These are phyloP conservation scores for Pholis gunnellus DNA, from an alignment of 2,113 vertebrate genomes.

Conservation along the genomic window DNA sequence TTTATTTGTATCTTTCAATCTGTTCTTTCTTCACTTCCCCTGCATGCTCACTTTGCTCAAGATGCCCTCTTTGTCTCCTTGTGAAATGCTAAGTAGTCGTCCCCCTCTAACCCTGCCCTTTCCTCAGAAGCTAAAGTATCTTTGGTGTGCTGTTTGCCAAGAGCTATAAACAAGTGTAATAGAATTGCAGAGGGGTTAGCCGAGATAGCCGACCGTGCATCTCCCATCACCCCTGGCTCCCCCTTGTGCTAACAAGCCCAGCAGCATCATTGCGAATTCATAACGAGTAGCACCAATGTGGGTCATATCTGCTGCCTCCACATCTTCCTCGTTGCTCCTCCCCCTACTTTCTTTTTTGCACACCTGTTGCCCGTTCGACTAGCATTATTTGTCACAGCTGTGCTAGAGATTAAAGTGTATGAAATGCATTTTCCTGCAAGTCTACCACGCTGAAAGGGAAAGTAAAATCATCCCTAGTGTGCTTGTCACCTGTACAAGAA, in stretches of 20 bases:
- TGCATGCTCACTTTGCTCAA: conserved; percentile 53
- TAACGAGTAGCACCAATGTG: conserved; percentile 72
- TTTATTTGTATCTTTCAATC: conserved; percentile 58
- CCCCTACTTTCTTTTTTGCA: conserved; percentile 5
- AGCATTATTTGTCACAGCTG: conserved; percentile 12
- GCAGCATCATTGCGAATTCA: conserved; percentile 76
- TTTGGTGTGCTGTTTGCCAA: conserved; percentile 78
- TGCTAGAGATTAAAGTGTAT: not conserved
- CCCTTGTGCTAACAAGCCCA: conserved; percentile 78
- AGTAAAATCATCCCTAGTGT: conserved; percentile 24
- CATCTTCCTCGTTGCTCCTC: conserved; percentile 20
- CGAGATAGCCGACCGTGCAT: conserved; percentile 69
- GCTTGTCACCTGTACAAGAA: conserved; percentile 34
- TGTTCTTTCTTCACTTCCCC: conserved; percentile 40
- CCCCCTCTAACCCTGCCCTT: conserved; percentile 70
- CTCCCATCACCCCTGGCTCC: conserved; percentile 69
- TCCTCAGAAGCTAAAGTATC: conserved; percentile 71
- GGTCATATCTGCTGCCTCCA: conserved; percentile 70
- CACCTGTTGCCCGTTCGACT: conserved; percentile 49
- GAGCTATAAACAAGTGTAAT: conserved; percentile 82
- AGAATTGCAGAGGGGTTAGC: conserved; percentile 79
- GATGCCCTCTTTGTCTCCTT: conserved; percentile 71
- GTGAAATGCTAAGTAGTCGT: conserved; percentile 72
- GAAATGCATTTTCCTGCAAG: conserved; percentile 17
- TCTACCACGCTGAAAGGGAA: conserved; percentile 8